Base-by-base conservation (phyloP, 2,113 vertebrate genomes). In the Lophotis ruficrista region DNA sequence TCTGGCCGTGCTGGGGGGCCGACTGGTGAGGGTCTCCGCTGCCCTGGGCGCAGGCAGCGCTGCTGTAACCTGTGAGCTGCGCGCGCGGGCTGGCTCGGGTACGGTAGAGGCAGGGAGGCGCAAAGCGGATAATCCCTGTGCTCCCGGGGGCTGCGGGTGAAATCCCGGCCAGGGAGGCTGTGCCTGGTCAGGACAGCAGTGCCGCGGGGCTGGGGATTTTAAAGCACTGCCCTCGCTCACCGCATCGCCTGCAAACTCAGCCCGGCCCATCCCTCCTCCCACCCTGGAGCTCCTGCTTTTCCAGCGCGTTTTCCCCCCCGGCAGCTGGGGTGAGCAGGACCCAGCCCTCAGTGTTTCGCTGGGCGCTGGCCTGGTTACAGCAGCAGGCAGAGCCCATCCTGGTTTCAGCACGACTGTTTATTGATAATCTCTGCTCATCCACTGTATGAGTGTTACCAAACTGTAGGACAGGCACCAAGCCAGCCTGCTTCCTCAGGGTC, bases 361-460 rank as follows among this genome's bases (percentile, higher is more conserved):
- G 48, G 57, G 14, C 45, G 27, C 79, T 20, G 37, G 50, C 14
- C 3, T 35, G 2, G 0, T 45, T 3, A 78, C 16, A 89, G 9
- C 73, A 92, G 48, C 76, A 93, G 90, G 89, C 66, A 64, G 82
- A 87, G 38, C 23, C 38, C 4, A 0, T 68, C 83, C 48, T 90
- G 87, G 81, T 95, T 96, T 97, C 96, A 96, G 97, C 97, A 97
- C 96, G 90, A 95, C 83, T 69, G 86, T 98, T 98, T 98, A 98
- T 98, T 98, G 90, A 80, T 79, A 96, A 90, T 96, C 97, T 94
- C 87, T 95, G 93, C 94, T 95, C 87, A 85, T 77, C 92, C 86
- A 57, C 41, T 48, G 91, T 92, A 71, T 60, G 88, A 94, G 95
- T 50, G 90, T 54, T 53, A 87, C 96, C 76, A 50, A 87, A 66